Percentiles rank a stretch among this genome's conserved stretches.
Conservation (phyloP, 1,140 invertebrate genomes). For the Drosophila bocqueti region DNA sequence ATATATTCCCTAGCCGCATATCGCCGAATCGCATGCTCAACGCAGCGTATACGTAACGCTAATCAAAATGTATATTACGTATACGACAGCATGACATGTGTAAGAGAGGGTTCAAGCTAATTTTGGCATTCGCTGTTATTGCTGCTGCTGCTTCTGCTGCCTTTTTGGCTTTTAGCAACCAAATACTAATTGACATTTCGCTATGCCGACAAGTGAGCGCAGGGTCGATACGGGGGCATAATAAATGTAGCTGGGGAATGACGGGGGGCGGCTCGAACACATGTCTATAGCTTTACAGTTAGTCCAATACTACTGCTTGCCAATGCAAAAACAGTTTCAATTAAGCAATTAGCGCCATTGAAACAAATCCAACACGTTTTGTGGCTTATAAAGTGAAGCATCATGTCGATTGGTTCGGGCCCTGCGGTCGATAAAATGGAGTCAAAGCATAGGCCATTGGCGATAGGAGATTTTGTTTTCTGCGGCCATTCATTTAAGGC, state of each 20-base stretch:
- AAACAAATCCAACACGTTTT: constrained; percentile 83
- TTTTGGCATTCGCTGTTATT: constrained; percentile 48
- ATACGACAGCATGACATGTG: constrained; percentile 68
- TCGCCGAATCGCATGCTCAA: constrained; percentile 35
- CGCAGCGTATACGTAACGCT: constrained; percentile 69
- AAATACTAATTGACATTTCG: constrained; percentile 81
- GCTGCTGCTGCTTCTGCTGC: constrained; percentile 38
- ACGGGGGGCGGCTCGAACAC: constrained; percentile 8
- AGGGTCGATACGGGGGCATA: constrained; percentile 7
- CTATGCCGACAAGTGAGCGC: constrained; percentile 52
- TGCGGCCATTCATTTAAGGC: constrained; percentile 51
- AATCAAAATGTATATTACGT: constrained; percentile 76
- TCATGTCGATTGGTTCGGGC: constrained; percentile 72
- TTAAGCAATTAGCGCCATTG: constrained; percentile 83
- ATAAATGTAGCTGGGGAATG: not conserved
- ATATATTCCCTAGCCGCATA: constrained; percentile 32
- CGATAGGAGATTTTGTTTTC: constrained; percentile 28
- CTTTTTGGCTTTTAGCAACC: constrained; percentile 80
- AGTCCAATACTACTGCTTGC: constrained; percentile 46
- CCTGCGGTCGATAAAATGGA: constrained; percentile 37
- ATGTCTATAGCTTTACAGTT: constrained; percentile 64
- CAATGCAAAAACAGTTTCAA: constrained; percentile 83
- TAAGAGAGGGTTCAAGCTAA: constrained; percentile 58
- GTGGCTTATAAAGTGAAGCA: constrained; percentile 80
- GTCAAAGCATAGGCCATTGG: not conserved